phyloP scores from a whole-genome alignment of 2,888 invertebrate genomes.

The Heteropelma amictum region DNA sequence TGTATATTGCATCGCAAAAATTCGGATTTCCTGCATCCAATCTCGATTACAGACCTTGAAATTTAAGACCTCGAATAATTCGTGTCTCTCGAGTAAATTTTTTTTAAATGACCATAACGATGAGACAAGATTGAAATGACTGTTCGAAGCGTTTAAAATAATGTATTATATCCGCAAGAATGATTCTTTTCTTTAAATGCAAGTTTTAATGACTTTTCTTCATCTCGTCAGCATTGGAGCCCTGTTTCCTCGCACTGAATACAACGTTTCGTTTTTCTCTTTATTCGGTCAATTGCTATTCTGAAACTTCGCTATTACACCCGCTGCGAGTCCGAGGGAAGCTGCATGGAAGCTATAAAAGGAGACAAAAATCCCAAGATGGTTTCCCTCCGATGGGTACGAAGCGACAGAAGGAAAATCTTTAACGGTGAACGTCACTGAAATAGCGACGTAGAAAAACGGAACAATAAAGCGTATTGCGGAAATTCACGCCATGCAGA shows the following conservation, averaged over 20 bases:
- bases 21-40: no score
- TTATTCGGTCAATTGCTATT: background rate
- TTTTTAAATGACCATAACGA: no score
- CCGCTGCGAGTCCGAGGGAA: background rate
- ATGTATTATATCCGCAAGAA: no score
- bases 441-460: background rate
- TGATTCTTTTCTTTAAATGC: no score
- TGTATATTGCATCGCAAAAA: no score
- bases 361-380: background rate
- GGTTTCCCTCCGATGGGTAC: background rate
- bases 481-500: conserved; percentile 37
- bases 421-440: background rate
- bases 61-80: background rate
- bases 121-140: no score
- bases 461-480: conserved; percentile 32
- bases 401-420: conserved; percentile 16
- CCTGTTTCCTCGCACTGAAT: background rate
- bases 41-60: no score
- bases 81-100: background rate
- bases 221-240: background rate
- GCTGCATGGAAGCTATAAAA: no score
- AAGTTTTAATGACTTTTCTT: background rate
- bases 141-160: no score
- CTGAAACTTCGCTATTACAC: background rate
- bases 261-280: background rate